Base-by-base conservation (phyloP, 2,888 invertebrate genomes). In the Boloria euphrosyne region DNA sequence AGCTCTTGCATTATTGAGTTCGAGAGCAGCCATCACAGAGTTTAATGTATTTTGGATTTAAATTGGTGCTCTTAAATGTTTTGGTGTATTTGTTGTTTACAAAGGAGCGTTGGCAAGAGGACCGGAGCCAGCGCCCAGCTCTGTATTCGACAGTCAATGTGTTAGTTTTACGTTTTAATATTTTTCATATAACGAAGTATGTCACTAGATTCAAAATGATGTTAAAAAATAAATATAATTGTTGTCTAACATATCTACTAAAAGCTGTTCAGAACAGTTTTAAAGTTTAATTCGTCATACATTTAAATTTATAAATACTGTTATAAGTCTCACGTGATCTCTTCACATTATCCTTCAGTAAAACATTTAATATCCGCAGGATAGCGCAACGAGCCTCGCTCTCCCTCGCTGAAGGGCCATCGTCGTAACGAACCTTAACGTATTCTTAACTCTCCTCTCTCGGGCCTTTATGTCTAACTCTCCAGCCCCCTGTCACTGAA, bases 351-450 rank as follows among this genome's bases (percentile, higher is more conserved):
- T 47, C 47, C 47, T 47, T 47, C n/a, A 16, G 16, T 47, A 6
- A n/a, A 47, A 47, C 14, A 47, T 47, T 47, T n/a, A 47, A 47
- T 4, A 14, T n/a, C n/a, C 47, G 47, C n/a, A 4, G 14, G n/a
- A 16, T n/a, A n/a, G 47, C 14, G 47, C 46, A 46, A 16, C 17
- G n/a, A 47, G 57, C 44, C n/a, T 14, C 13, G 47, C 47, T 16
- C 47, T 16, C 38, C 46, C 22, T 44, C 57, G 44, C 22, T 57
- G 22, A n/a, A 57, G 57, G 18, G 18, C n/a, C 57, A 57, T 46
- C 57, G 43, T 43, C 54, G 43, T 57, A 44, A 57, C 57, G 44
- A 57, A 57, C 44, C 44, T 46, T 57, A 57, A 57, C 44, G 57
- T 46, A 18, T 10, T 46, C 57, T 57, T 27, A 27, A 16, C 27